phyloP scores from a whole-genome alignment of 2,797 vertebrate genomes.

The Smutsia gigantea region DNA sequence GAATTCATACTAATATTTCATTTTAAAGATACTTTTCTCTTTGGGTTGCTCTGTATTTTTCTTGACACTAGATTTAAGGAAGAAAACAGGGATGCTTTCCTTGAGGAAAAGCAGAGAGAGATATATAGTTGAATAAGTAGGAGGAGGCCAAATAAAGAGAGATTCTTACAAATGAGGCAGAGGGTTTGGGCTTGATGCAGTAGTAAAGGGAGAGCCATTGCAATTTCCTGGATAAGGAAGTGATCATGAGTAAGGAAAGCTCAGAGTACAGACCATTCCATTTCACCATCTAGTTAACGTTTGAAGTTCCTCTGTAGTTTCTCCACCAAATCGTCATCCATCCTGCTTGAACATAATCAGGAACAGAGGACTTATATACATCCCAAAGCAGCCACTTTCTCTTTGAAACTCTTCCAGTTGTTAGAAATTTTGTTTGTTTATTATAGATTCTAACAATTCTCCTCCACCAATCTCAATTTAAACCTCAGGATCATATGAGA shows the following conservation, averaged over 20 bases:
- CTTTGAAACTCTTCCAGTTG: background rate
- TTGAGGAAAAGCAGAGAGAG: background rate
- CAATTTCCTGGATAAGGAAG: background rate
- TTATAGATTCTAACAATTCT: background rate
- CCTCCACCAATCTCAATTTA: background rate
- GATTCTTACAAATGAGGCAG: background rate
- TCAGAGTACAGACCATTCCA: background rate
- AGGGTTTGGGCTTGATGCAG: background rate
- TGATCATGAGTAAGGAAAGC: background rate
- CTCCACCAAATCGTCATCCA: background rate
- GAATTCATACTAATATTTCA: background rate
- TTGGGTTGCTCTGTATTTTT: background rate
- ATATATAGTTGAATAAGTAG: background rate
- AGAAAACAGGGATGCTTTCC: background rate
- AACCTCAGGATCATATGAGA: background rate
- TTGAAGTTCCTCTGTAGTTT: background rate
- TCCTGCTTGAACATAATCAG: background rate
- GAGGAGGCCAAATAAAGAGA: background rate
- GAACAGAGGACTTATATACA: background rate
- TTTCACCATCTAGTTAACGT: background rate
- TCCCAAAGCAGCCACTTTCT: background rate
- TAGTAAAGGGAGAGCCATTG: background rate
- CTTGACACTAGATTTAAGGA: background rate
- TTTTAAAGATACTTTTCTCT: background rate
- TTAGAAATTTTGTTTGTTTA: constrained; percentile 22